Conservation (phyloP, 2,888 invertebrate species). For the Ditula angustiorana region DNA sequence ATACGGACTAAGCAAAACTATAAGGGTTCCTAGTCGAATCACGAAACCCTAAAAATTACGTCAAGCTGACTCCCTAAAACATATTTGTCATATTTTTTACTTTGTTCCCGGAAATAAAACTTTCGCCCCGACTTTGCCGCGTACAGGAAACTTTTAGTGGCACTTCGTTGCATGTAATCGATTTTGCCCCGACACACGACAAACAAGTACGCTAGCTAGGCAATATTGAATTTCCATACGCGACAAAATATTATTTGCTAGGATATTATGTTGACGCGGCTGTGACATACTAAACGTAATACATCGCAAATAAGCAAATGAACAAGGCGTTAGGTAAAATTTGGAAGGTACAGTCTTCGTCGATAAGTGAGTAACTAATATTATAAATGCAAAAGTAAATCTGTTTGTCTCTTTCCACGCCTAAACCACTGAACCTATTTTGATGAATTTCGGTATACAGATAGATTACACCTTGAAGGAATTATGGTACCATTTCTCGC, state of each 20-base stretch:
- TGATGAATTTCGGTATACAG: too few relatives aligned
- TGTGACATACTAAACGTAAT: neutral
- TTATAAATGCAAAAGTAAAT: too few relatives aligned
- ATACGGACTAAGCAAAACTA: too few relatives aligned
- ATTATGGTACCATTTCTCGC: too few relatives aligned
- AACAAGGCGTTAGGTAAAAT: neutral
- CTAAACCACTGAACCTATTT: too few relatives aligned
- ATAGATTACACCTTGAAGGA: too few relatives aligned
- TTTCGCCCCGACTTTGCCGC: slow-evolving; percentile 25
- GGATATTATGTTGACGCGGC: neutral
- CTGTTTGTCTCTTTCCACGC: too few relatives aligned
- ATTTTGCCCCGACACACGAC: slow-evolving; percentile 25
- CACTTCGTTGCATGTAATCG: slow-evolving; percentile 34
- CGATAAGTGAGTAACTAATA: too few relatives aligned
- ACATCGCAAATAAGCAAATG: neutral
- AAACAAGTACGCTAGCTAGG: slow-evolving; percentile 8
- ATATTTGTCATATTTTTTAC: slow-evolving; percentile 26
- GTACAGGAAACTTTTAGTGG: slow-evolving; percentile 38
- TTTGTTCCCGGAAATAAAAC: slow-evolving; percentile 24
- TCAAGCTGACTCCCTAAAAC: slow-evolving; percentile 28
- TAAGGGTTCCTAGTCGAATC: too few relatives aligned
- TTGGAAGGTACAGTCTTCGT: too few relatives aligned
- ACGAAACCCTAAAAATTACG: too few relatives aligned
- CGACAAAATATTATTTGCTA: slow-evolving; percentile 8
- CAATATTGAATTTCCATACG: slow-evolving; percentile 22